A percentile compares a stretch with the other conserved stretches of the same genome.
These are phyloP conservation scores for Platycercus adscitus DNA, from an alignment of 2,113 vertebrate species.

Conservation along the genomic window DNA sequence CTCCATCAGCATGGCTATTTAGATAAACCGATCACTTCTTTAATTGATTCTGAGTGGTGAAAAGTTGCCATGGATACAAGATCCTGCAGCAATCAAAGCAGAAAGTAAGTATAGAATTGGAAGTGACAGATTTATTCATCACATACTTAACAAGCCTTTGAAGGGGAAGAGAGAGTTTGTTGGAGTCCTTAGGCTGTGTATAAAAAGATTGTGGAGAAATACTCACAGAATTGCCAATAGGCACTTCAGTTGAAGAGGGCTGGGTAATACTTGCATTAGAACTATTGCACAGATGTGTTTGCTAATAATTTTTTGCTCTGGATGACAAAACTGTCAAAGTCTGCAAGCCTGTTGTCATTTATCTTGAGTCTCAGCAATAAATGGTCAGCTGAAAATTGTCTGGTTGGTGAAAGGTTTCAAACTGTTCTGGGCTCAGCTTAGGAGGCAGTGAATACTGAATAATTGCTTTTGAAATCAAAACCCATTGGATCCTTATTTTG, in stretches of 20 bases:
- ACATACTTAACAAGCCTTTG: constrained; percentile 82
- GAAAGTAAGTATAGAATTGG: constrained; percentile 79
- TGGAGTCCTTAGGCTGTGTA: constrained; percentile 76
- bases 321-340: constrained; percentile 45
- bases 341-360: constrained; percentile 44
- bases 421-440: background rate
- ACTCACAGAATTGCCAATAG: constrained; percentile 68
- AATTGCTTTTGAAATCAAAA: background rate
- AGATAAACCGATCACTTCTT: constrained; percentile 78
- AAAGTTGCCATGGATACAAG: constrained; percentile 82
- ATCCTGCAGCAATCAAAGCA: constrained; percentile 78
- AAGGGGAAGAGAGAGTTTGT: constrained; percentile 73
- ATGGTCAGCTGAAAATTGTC: constrained; percentile 49
- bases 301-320: constrained; percentile 66
- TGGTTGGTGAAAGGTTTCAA: background rate
- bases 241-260: constrained; percentile 61
- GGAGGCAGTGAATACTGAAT: background rate
- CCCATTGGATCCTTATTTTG: background rate
- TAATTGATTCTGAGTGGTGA: constrained; percentile 79
- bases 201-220: constrained; percentile 72
- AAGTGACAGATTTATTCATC: constrained; percentile 86
- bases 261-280: constrained; percentile 71
- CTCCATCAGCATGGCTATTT: constrained; percentile 70
- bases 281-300: constrained; percentile 57
- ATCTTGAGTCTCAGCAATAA: background rate